These are phyloP conservation scores for Cherax quadricarinatus DNA, from an alignment of 1,140 invertebrate species.

Conservation along the genomic window DNA sequence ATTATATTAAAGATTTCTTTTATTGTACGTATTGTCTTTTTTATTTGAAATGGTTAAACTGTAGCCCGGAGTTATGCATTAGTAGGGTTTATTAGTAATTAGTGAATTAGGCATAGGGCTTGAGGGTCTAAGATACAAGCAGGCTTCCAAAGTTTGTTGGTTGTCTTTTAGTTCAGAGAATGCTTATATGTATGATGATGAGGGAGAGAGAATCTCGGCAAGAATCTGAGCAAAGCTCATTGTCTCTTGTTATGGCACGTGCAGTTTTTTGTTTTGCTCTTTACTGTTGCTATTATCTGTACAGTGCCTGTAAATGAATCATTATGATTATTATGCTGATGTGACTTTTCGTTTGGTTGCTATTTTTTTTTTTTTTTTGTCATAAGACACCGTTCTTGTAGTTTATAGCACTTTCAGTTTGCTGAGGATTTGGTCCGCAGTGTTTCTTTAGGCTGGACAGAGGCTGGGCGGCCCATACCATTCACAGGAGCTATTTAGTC, in stretches of 20 bases:
- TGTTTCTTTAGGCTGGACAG: slow-evolving; percentile 64
- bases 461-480: slow-evolving; percentile 68
- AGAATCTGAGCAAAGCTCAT: slow-evolving; percentile 32
- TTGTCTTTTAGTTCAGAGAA: slow-evolving; percentile 2
- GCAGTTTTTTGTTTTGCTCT: slow-evolving; percentile 33
- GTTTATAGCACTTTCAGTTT: slow-evolving; percentile 54
- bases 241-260: slow-evolving; percentile 45
- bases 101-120: slow-evolving; percentile 63
- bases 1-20: slow-evolving; percentile 22
- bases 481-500: slow-evolving; percentile 70
- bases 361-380: slow-evolving; percentile 34
- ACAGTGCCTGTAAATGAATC: slow-evolving; percentile 41
- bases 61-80: slow-evolving; percentile 41
- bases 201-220: slow-evolving; percentile 37
- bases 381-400: slow-evolving; percentile 51
- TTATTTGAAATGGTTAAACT: slow-evolving; percentile 23
- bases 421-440: slow-evolving; percentile 69
- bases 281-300: slow-evolving; percentile 3
- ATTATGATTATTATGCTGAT: slow-evolving; percentile 39
- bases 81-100: slow-evolving; percentile 26
- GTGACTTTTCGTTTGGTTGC: slow-evolving; percentile 17
- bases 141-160: slow-evolving; percentile 9
- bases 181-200: slow-evolving; percentile 32
- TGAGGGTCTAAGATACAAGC: slow-evolving; percentile 48
- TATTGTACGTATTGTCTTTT: slow-evolving; percentile 10